phyloP scores from a whole-genome alignment of 2,113 vertebrate genomes.

The Coptodon rendalli region DNA sequence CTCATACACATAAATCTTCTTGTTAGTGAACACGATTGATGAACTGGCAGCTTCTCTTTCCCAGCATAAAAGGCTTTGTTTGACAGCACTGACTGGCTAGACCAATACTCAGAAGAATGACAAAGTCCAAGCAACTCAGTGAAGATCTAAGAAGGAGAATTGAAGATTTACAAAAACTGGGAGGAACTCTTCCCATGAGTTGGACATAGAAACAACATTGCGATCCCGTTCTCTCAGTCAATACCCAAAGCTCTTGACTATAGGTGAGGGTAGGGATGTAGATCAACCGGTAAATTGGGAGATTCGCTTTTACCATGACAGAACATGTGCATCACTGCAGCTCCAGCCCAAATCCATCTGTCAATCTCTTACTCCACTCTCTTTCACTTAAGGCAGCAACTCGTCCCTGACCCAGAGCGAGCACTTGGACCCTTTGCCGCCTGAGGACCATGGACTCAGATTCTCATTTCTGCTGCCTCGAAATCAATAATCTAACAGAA shows the following conservation, averaged over 20 bases:
- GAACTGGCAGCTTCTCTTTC: not conserved
- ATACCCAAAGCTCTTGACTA: not conserved
- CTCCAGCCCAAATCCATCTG: not conserved
- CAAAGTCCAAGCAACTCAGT: not conserved
- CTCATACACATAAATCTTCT: not conserved
- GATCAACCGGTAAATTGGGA: not conserved
- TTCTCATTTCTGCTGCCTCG: not conserved
- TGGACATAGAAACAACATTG: not conserved
- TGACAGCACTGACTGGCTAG: not conserved
- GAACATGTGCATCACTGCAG: not conserved
- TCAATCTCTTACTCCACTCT: not conserved
- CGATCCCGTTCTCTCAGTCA: not conserved
- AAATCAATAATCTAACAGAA: not conserved
- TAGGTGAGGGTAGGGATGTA: not conserved
- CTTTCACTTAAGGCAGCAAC: not conserved
- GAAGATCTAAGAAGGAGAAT: not conserved
- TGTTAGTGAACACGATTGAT: rapidly evolving
- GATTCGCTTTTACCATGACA: not conserved
- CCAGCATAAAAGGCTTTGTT: not conserved
- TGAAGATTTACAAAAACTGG: not conserved
- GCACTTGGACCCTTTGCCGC: not conserved
- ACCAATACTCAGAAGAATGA: not conserved
- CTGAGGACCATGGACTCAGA: not conserved
- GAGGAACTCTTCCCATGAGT: not conserved
- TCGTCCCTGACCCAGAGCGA: not conserved